Percentiles rank a stretch among this genome's conserved stretches.
Evolutionary conservation across 1,140 invertebrate genomes (phyloP).

Genomic region (Frieseomelitta varia): DNA sequence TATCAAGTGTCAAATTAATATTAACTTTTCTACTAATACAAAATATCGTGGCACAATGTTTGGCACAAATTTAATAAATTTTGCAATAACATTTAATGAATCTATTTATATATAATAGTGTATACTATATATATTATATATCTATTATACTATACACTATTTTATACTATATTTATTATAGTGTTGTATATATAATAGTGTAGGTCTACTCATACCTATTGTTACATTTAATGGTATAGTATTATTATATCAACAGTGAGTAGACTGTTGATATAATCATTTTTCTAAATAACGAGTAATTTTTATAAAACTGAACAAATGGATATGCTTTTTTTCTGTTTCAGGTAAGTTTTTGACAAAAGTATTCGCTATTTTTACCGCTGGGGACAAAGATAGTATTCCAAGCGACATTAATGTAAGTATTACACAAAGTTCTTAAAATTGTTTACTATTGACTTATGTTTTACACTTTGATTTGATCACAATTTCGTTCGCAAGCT

Average conservation of each 20-base stretch:
- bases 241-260: too few species aligned
- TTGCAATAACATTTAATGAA: too few species aligned
- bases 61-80: too few species aligned
- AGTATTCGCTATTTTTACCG: neutral
- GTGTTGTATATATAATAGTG: too few species aligned
- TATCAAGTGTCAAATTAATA: neutral
- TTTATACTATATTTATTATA: too few species aligned
- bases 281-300: neutral
- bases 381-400: neutral
- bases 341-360: neutral
- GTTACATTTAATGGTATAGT: too few species aligned
- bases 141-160: too few species aligned
- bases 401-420: neutral
- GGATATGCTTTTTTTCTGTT: neutral
- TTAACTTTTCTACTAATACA: neutral
- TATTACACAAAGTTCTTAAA: neutral
- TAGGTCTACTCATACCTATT: too few species aligned
- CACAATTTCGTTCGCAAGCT: too few species aligned
- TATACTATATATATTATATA: too few species aligned
- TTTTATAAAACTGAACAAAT: neutral
- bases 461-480: neutral
- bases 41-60: too few species aligned
- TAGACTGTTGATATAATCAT: neutral
- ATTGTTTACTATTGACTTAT: neutral
- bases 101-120: too few species aligned